Evolutionary conservation across 1,140 invertebrate genomes (phyloP).

Genomic region (Plectrocnemia conspersa): DNA sequence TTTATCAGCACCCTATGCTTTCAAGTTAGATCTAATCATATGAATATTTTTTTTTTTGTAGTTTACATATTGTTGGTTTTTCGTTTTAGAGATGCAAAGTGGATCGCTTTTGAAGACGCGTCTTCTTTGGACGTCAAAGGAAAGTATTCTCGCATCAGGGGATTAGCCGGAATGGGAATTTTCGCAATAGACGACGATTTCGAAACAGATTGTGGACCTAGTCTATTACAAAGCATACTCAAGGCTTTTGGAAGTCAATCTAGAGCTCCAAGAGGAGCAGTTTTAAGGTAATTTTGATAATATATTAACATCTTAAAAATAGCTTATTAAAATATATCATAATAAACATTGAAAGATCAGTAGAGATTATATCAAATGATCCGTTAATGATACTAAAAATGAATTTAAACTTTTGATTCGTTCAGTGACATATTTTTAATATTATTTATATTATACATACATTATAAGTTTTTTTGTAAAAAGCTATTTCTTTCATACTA

Average conservation of each 20-base stretch:
- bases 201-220: constrained; percentile 45
- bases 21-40: constrained; percentile 48
- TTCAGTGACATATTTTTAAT: too few species aligned
- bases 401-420: too few species aligned
- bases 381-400: too few species aligned
- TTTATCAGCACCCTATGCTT: constrained; percentile 72
- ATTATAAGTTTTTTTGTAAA: too few species aligned
- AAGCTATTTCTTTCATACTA: too few species aligned
- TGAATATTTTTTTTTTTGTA: constrained; percentile 1
- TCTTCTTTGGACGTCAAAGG: constrained; percentile 71
- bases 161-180: constrained; percentile 53
- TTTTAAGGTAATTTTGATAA: constrained; percentile 43
- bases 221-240: constrained; percentile 45
- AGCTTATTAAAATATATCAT: too few species aligned
- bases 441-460: too few species aligned
- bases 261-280: constrained; percentile 52
- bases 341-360: too few species aligned
- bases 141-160: constrained; percentile 53
- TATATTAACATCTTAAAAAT: not conserved
- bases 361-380: too few species aligned
- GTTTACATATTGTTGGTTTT: not conserved
- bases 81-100: constrained; percentile 56
- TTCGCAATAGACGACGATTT: constrained; percentile 47
- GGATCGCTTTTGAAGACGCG: constrained; percentile 75
- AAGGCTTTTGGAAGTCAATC: constrained; percentile 54